Evolutionary conservation across 2,113 vertebrate species (phyloP).

Genomic region (Zosterops borbonicus): DNA sequence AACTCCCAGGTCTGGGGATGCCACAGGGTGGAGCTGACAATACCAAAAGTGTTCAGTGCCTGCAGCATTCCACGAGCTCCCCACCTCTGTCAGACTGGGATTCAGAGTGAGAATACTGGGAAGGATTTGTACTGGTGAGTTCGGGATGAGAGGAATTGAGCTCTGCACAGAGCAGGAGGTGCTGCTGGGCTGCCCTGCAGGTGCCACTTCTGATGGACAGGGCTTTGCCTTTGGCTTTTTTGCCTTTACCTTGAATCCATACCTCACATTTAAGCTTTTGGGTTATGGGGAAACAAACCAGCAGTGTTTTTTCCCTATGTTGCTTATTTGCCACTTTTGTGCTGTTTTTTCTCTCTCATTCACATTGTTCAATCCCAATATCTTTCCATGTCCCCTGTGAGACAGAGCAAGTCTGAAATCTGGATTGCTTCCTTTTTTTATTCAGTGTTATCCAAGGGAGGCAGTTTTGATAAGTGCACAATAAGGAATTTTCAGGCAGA

Average conservation of each 20-base stretch:
- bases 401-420: background rate
- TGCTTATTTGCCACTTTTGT: too few species aligned
- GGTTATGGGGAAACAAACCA: background rate
- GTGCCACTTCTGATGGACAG: background rate
- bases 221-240: background rate
- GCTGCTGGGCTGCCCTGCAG: background rate
- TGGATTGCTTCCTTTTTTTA: background rate
- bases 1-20: conserved; percentile 38
- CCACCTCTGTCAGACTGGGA: background rate
- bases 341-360: background rate
- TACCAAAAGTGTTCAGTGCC: conserved; percentile 7
- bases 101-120: background rate
- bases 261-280: background rate
- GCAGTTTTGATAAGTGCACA: background rate
- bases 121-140: background rate
- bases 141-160: background rate
- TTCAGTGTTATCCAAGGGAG: background rate
- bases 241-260: background rate
- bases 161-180: background rate
- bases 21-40: conserved; percentile 21
- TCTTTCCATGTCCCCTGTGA: background rate
- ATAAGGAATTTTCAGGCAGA: background rate
- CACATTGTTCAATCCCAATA: background rate
- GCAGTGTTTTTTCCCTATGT: fast-evolving
- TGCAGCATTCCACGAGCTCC: background rate